Base-by-base conservation (phyloP, 2,888 invertebrate species). In the Formica aserva region DNA sequence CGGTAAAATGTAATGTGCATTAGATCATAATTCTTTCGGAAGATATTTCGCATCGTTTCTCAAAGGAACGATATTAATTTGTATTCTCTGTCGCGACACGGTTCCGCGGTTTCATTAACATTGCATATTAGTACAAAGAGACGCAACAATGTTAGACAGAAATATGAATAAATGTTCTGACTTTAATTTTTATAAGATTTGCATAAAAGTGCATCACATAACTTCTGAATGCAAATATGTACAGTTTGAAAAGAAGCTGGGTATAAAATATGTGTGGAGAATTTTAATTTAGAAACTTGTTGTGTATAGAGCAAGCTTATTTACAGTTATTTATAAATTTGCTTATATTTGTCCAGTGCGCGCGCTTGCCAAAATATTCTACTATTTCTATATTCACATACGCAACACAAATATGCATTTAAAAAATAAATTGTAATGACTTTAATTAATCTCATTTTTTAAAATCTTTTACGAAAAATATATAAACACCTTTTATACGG, bases 1-100 rank as follows among this genome's bases (percentile, higher is more conserved):
- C 5, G 29, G 18, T 13, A 75, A 65, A 52, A 66, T 38, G 52
- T 66, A 65, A 66, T 38, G 76, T 52, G 76, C 66, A 45, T 52
- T 76, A 52, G 76, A 48, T 66, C 66, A 66, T 76, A 35, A 65
- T 52, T 66, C 38, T 66, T 66, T 55, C 66, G 76, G 26, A 75
- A 65, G 45, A 63, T 75, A 62, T 62, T 63, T 45, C 29, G 29
- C 48, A 26, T 52, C 75, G 48, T 76, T 76, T 76, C 66, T 65
- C 65, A 48, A 65, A 57, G 76, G 18, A 77, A 55, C n/a, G 41
- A 38, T 77, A 77, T 75, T 62, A 62, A 74, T 74, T 62, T 74
- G 41, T 41, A 41, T 62, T 29, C 29, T 74, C 74, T 62, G 74
- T 41, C 41, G 41, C 62, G 74, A 60, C 5, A 60, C 62, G 74